Evolutionary conservation across 2,797 vertebrate species (phyloP), one percentile per base, ranked within the genome.

Genomic region (Coregonus sp.): DNA sequence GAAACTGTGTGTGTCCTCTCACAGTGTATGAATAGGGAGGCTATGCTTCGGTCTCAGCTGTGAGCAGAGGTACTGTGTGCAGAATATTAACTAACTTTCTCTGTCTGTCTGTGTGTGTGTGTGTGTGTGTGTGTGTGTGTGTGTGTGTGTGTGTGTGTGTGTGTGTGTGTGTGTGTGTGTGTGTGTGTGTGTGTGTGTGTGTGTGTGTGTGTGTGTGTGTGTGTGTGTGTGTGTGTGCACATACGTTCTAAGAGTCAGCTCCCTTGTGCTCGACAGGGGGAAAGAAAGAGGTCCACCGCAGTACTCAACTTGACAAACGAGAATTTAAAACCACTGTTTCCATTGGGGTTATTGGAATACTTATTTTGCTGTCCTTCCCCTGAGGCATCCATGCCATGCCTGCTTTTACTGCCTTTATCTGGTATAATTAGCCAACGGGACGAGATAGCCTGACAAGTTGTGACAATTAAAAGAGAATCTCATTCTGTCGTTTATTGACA

Each of bases 381-480:
- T 40, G 82, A 86, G 84, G 89, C 89, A 84, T 83, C 76, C 68
- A 33, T 89, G 86, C 79, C 84, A 85, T 47, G 9, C 3, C 31
- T 33, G 31, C 31, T 92, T 72, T 72, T 79, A 83, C 87, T 87
- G 83, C 84, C 79, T 81, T 81, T 85, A 84, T 92, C 86, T 47
- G 89, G 84, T 88, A 89, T 92, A 89, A 92, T 89, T 84, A 92
- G 89, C 85, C 77, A 73, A n/a, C 15, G 78, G 86, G 85, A 85
- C 76, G 69, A 87, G 83, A 84, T 85, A 72, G 12, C 66, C 84
- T 93, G 92, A 93, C 90, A 93, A 88, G 89, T 82, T 68, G 86
- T 90, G 89, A 92, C 92, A 93, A 92, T 94, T 93, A 93, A 91
- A 93, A 92, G 81, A 73, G 84, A 90, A 88, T 89, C 75, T 88